A percentile compares a stretch with the other conserved stretches of the same genome.
Evolutionary conservation across 2,113 vertebrate species (phyloP).

Genomic region (Bos javanicus): DNA sequence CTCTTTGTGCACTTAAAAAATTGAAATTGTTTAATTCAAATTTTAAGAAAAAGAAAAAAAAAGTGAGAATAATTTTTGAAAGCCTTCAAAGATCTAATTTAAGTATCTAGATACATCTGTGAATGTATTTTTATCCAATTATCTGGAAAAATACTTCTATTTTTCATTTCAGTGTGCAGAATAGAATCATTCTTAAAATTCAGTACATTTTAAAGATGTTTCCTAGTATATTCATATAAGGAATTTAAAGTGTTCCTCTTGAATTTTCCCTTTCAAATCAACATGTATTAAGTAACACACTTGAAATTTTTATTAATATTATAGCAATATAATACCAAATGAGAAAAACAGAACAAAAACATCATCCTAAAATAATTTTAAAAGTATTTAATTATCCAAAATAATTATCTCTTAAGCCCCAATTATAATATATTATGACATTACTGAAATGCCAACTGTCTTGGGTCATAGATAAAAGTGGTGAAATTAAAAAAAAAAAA

Average conservation of each 20-base stretch:
- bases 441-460: neutral
- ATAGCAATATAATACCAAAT: neutral
- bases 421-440: neutral
- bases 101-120: neutral
- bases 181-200: neutral
- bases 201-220: neutral
- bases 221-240: neutral
- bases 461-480: constrained; percentile 15
- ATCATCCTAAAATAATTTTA: neutral
- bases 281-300: neutral
- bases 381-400: neutral
- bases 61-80: neutral
- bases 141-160: neutral
- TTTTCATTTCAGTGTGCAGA: neutral
- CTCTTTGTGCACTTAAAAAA: neutral
- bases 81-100: neutral
- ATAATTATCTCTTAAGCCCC: neutral
- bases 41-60: constrained; percentile 21
- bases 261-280: constrained; percentile 16
- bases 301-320: neutral
- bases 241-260: neutral
- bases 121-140: neutral
- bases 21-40: neutral
- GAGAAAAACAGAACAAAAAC: neutral
- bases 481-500: neutral